Conservation (phyloP, 2,888 invertebrate species). For the Gnatocerus cornutus region DNA sequence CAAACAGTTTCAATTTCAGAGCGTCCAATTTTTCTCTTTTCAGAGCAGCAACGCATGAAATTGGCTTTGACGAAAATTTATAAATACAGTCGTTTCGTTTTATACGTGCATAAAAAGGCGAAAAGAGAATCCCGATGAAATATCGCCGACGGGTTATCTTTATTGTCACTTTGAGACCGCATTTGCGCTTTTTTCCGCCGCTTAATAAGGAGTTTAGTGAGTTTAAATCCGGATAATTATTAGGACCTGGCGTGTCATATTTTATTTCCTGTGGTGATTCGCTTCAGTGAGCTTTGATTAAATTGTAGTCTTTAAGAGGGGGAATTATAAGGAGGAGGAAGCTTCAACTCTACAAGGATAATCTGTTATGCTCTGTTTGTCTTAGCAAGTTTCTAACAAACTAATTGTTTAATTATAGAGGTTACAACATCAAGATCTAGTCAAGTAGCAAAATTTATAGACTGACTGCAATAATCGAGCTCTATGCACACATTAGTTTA, state of each 20-base stretch:
- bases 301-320: slow-evolving; percentile 27
- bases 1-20: slow-evolving; percentile 16
- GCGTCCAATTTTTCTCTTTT: slow-evolving; percentile 24
- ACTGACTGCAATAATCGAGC: slow-evolving; percentile 25
- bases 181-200: slow-evolving; percentile 13
- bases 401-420: slow-evolving; percentile 49
- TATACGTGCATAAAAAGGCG: slow-evolving; percentile 35
- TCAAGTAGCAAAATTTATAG: slow-evolving; percentile 36
- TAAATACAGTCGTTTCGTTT: slow-evolving; percentile 46
- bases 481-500: slow-evolving; percentile 11
- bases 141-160: slow-evolving; percentile 33
- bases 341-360: slow-evolving; percentile 27
- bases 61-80: slow-evolving; percentile 50
- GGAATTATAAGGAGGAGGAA: not conserved
- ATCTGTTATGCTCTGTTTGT: slow-evolving; percentile 46
- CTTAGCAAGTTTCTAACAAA: slow-evolving; percentile 41
- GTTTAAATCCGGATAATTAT: slow-evolving; percentile 20
- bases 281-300: slow-evolving; percentile 34
- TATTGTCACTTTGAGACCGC: slow-evolving; percentile 34
- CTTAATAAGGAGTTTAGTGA: slow-evolving; percentile 9
- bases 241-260: slow-evolving; percentile 17
- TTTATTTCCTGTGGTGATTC: slow-evolving; percentile 27
- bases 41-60: slow-evolving; percentile 48
- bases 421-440: slow-evolving; percentile 30
- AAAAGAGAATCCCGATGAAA: slow-evolving; percentile 36